Percentiles rank a stretch among this genome's conserved stretches.
These are phyloP conservation scores for Adela reaumurella DNA, from an alignment of 2,888 invertebrate genomes.

Conservation along the genomic window DNA sequence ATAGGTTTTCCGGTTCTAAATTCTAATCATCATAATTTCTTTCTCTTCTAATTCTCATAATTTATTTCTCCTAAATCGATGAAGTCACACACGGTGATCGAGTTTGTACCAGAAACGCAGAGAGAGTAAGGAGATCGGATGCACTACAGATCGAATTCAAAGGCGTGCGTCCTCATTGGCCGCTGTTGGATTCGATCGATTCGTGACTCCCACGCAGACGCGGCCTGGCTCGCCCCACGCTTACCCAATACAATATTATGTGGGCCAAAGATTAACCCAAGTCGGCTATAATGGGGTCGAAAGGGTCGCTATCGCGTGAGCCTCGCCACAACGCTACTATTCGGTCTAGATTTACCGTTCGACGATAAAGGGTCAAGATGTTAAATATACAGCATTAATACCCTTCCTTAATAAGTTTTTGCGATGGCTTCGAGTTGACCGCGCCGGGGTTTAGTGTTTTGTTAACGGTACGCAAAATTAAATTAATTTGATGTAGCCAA, in stretches of 20 bases:
- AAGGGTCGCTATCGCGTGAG: slow-evolving; percentile 39
- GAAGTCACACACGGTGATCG: too few relatives aligned
- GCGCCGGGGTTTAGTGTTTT: neutral
- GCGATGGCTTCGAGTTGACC: neutral
- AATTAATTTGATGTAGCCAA: neutral
- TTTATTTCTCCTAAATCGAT: too few relatives aligned
- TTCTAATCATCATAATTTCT: too few relatives aligned
- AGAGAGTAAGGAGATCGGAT: too few relatives aligned
- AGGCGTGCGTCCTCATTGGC: too few relatives aligned
- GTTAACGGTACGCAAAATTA: neutral
- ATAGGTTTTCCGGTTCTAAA: too few relatives aligned
- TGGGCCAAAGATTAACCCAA: neutral
- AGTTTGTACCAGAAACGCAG: too few relatives aligned
- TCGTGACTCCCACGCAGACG: too few relatives aligned
- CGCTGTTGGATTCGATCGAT: too few relatives aligned
- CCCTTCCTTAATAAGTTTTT: slow-evolving; percentile 36
- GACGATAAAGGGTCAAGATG: slow-evolving; percentile 31
- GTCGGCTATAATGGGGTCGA: slow-evolving; percentile 26
- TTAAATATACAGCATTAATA: slow-evolving; percentile 38
- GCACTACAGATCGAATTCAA: too few relatives aligned
- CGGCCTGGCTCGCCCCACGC: neutral
- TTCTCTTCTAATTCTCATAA: too few relatives aligned
- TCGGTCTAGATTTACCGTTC: slow-evolving; percentile 38
- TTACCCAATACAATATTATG: neutral
- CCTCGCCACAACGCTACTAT: slow-evolving; percentile 36